phyloP scores from a whole-genome alignment of 2,113 vertebrate species.

The Psettodes erumei region DNA sequence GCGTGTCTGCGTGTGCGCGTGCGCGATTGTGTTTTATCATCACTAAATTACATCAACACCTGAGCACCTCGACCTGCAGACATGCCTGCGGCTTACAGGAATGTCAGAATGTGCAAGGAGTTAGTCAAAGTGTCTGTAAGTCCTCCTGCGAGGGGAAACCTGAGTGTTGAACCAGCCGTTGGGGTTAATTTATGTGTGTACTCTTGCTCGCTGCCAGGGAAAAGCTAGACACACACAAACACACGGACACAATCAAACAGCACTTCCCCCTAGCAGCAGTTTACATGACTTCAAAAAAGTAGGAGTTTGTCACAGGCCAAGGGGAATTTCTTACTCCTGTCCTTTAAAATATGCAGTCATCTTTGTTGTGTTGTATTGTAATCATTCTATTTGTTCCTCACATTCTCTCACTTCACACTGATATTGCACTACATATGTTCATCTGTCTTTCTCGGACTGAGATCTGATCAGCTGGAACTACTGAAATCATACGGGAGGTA shows the following conservation, averaged over 20 bases:
- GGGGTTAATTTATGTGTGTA: background rate
- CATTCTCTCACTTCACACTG: background rate
- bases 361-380: background rate
- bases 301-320: background rate
- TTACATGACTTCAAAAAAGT: conserved; percentile 6
- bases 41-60: background rate
- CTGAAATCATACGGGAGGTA: conserved; percentile 22
- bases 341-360: background rate
- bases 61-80: background rate
- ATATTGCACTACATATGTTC: background rate
- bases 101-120: background rate
- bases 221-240: background rate
- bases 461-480: conserved; percentile 6
- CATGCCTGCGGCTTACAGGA: background rate
- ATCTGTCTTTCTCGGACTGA: background rate
- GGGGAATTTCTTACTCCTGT: too few species aligned
- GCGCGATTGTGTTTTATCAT: background rate
- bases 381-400: background rate
- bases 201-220: background rate
- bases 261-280: conserved; percentile 6
- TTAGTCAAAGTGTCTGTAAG: background rate
- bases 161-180: background rate
- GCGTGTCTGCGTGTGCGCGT: background rate
- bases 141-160: background rate
- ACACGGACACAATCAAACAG: background rate